Evolutionary conservation across 92 coral and sea anemone species (phyloP).

Genomic region (Paramuricea clavata): DNA sequence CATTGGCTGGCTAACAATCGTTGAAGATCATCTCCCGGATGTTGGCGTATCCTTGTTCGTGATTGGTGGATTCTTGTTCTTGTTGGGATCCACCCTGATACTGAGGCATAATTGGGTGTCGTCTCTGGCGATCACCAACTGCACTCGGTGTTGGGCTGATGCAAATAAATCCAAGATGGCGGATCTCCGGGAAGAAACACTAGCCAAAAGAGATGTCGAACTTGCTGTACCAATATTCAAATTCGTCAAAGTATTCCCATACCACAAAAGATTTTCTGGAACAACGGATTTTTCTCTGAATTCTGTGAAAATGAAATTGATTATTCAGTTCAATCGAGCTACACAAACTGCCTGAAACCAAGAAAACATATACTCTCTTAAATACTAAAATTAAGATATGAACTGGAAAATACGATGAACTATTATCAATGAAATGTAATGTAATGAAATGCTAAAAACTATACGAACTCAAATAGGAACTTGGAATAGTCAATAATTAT

Average conservation of each 20-base stretch:
- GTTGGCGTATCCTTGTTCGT: constrained; percentile 21
- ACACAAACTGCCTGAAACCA: constrained; percentile 8
- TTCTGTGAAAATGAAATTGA: constrained; percentile 35
- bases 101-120: constrained; percentile 28
- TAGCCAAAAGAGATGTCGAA: background rate
- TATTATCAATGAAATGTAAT: no score
- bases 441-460: no score
- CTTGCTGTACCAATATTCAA: constrained; percentile 23
- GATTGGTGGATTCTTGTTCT: constrained; percentile 13
- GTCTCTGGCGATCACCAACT: background rate
- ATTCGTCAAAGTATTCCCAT: constrained; percentile 47
- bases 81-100: constrained; percentile 14
- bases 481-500: no score
- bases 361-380: background rate
- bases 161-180: background rate
- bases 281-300: constrained; percentile 35
- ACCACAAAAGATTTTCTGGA: constrained; percentile 9
- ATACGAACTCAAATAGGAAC: no score
- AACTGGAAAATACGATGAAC: no score
- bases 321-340: constrained; percentile 37
- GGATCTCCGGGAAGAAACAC: background rate
- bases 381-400: background rate
- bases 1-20: constrained; percentile 15
- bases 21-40: constrained; percentile 35
- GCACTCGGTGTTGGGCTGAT: background rate